Percentiles rank a stretch among this genome's conserved stretches.
Evolutionary conservation across 2,113 vertebrate species (phyloP).

Genomic region (Oncorhynchus mykiss): DNA sequence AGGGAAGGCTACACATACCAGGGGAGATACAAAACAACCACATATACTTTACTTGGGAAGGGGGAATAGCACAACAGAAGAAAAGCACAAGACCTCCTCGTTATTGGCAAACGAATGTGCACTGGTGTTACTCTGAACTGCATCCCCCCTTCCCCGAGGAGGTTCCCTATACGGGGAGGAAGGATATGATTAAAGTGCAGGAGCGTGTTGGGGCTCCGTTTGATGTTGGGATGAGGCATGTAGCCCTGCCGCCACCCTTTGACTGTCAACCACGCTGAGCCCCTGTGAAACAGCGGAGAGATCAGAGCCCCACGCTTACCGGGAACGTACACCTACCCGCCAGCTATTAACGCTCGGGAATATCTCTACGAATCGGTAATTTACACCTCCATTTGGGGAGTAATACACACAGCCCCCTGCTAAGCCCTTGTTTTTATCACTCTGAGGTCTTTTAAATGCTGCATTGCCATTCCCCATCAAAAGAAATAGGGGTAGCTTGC

Average conservation of each 20-base stretch:
- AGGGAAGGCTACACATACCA: too few species aligned
- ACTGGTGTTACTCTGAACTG: neutral
- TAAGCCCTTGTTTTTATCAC: too few species aligned
- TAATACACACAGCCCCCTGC: too few species aligned
- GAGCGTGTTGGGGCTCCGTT: constrained; percentile 10
- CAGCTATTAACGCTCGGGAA: neutral
- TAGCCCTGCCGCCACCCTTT: too few species aligned
- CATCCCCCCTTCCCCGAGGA: neutral
- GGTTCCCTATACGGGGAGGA: neutral
- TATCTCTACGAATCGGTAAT: neutral
- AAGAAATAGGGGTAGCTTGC: too few species aligned
- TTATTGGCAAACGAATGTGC: neutral
- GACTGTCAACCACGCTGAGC: too few species aligned
- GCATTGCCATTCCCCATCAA: too few species aligned
- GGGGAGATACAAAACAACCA: neutral
- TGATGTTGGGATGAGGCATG: neutral
- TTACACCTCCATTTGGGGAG: neutral
- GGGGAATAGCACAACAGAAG: too few species aligned
- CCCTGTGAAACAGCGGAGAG: constrained; percentile 11
- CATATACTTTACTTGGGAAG: neutral
- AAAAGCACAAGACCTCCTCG: too few species aligned
- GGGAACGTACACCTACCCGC: constrained; percentile 1
- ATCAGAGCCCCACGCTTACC: constrained; percentile 15
- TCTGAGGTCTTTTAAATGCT: too few species aligned
- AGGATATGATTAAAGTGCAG: neutral